Evolutionary conservation across 2,888 invertebrate species (phyloP), one percentile per base, ranked within the genome.

Genomic region (Chrysotoxum bicinctum): DNA sequence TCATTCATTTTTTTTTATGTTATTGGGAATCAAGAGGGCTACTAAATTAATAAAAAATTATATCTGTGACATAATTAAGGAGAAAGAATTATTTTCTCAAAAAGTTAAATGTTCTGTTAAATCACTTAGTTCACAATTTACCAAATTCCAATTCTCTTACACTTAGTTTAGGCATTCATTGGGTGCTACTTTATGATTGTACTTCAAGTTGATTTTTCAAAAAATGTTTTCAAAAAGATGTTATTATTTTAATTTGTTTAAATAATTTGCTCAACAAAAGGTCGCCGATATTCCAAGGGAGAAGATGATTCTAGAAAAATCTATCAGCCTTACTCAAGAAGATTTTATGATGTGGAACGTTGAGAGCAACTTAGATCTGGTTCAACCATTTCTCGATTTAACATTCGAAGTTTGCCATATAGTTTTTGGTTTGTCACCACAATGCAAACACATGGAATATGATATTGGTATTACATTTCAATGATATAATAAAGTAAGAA

Each of bases 321-420:
- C 90, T 84, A 90, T 92, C n/a, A 91, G 92, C 37, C 90, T 96
- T 21, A 94, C 96, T 0, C 94, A 95, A 87, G 97, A 97, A 89
- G 97, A 97, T 90, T 98, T 97, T 92, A 93, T 98, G 88, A 95
- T 97, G 89, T 98, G 98, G 98, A 95, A 96, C 78, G 95, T 96
- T 73, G 95, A 95, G 89, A 93, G 94, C 79, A 93, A 93, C 0
- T 93, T 95, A 87, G 94, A 95, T 87, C 91, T 96, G 77, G 94
- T 96, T 70, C 93, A 95, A 73, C 95, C 96, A 1, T 94, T 96
- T 89, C 91, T 96, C 69, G 95, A 95, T 89, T 92, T 96, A 52
- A 91, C 96, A 86, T 95, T 96, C 90, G 96, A 96, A 91, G 95
- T 97, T 82, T 97, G 97, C 91, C 98, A 98, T 92, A 94, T 98